Conservation (phyloP, 2,113 vertebrate species). For the Gulo gulo region DNA sequence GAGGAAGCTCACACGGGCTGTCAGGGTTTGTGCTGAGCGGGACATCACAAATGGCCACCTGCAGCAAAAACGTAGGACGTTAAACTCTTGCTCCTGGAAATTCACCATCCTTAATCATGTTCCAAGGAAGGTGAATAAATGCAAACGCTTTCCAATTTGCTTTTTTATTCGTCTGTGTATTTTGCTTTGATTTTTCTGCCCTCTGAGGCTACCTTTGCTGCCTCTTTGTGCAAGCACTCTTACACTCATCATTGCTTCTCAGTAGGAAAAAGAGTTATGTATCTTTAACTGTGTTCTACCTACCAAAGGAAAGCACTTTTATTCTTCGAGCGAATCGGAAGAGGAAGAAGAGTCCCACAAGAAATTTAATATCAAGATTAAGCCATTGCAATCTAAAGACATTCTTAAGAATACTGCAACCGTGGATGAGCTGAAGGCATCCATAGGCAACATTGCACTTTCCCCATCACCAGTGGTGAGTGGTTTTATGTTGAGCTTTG, state of each 20-base stretch:
- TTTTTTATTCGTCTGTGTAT: neutral
- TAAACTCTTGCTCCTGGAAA: neutral
- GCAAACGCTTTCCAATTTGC: neutral
- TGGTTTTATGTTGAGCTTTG: neutral
- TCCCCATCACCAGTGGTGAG: constrained; percentile 97
- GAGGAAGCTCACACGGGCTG: neutral
- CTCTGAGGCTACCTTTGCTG: too few species aligned
- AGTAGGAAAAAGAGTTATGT: constrained; percentile 1
- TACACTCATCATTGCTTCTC: neutral
- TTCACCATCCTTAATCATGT: neutral
- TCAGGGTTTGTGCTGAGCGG: neutral
- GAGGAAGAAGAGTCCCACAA: constrained; percentile 95
- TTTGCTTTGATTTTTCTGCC: constrained; percentile 10
- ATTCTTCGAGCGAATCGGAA: constrained; percentile 97
- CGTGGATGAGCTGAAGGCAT: constrained; percentile 95
- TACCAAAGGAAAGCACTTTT: constrained; percentile 94
- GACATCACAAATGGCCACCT: neutral
- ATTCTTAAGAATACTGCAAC: constrained; percentile 89
- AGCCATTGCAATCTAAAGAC: constrained; percentile 92
- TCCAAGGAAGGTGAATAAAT: neutral
- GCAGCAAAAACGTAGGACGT: neutral
- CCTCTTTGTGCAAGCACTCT: neutral
- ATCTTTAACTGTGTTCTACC: constrained; percentile 91
- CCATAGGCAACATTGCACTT: constrained; percentile 93
- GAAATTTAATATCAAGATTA: constrained; percentile 98